A percentile compares a stretch with the other conserved stretches of the same genome.
Conservation (phyloP, 2,797 vertebrate species). For the Syndactyla subalaris region DNA sequence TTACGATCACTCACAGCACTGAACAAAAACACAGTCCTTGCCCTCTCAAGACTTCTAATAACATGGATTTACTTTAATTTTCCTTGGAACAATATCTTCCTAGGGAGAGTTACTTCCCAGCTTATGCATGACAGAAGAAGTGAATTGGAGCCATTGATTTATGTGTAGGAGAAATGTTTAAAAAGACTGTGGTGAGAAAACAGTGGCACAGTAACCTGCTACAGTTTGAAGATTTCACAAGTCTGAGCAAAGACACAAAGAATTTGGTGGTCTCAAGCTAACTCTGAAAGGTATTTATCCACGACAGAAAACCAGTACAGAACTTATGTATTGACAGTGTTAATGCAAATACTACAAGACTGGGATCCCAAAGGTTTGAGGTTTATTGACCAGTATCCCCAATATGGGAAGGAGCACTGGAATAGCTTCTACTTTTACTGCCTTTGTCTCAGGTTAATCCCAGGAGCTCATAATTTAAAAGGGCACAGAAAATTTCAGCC, state of each 20-base stretch:
- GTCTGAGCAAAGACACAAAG: neutral
- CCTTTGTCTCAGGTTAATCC: neutral
- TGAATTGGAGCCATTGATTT: neutral
- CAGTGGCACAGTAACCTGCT: neutral
- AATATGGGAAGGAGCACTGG: neutral
- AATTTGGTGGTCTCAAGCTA: neutral
- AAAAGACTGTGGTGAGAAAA: neutral
- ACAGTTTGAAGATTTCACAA: neutral
- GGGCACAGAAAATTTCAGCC: neutral
- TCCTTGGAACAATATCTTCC: neutral
- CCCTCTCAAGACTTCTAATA: neutral
- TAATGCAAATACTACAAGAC: neutral
- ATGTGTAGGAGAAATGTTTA: neutral
- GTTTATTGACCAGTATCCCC: neutral
- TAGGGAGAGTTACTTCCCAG: neutral
- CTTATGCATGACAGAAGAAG: neutral
- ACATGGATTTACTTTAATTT: neutral
- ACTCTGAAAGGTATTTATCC: neutral
- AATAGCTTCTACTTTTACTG: constrained; percentile 23
- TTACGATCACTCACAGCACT: neutral
- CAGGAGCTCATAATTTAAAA: neutral
- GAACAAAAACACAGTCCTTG: neutral
- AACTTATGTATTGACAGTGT: neutral
- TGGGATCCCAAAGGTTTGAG: neutral
- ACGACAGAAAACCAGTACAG: neutral